phyloP scores from a whole-genome alignment of 2,113 vertebrate species.

The Psilopsiagon aymara region DNA sequence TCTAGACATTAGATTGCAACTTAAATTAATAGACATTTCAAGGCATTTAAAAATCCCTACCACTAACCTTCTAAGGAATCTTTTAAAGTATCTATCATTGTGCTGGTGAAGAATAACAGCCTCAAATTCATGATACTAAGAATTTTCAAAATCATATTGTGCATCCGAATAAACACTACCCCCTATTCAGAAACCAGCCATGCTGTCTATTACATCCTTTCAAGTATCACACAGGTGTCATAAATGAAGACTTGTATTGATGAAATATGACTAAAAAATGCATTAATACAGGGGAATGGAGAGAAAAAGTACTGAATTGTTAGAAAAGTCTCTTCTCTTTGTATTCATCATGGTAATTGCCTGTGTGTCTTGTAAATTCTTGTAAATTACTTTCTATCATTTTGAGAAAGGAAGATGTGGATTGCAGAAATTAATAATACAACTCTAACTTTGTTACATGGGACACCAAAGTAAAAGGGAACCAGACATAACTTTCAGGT shows the following conservation, averaged over 20 bases:
- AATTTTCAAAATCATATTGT: not conserved
- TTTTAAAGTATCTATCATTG: not conserved
- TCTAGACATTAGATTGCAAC: not conserved
- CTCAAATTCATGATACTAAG: not conserved
- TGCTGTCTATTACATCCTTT: not conserved
- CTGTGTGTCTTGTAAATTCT: not conserved
- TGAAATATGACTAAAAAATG: not conserved
- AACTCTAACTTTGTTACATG: not conserved
- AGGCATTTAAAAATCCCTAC: not conserved
- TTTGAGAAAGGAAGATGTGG: not conserved
- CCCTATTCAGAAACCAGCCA: not conserved
- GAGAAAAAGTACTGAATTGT: not conserved
- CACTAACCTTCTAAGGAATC: not conserved
- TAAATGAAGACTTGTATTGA: not conserved
- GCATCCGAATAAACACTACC: not conserved
- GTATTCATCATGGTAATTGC: not conserved
- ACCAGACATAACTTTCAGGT: not conserved
- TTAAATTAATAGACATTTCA: not conserved
- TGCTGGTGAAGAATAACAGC: not conserved
- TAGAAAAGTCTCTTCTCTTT: not conserved
- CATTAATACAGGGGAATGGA: not conserved
- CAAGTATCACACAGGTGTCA: not conserved
- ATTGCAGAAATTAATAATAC: not conserved
- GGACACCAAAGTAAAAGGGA: not conserved
- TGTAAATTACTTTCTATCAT: not conserved